These are phyloP conservation scores for Tribolium freemani DNA, from an alignment of 2,888 invertebrate genomes.

Conservation along the genomic window DNA sequence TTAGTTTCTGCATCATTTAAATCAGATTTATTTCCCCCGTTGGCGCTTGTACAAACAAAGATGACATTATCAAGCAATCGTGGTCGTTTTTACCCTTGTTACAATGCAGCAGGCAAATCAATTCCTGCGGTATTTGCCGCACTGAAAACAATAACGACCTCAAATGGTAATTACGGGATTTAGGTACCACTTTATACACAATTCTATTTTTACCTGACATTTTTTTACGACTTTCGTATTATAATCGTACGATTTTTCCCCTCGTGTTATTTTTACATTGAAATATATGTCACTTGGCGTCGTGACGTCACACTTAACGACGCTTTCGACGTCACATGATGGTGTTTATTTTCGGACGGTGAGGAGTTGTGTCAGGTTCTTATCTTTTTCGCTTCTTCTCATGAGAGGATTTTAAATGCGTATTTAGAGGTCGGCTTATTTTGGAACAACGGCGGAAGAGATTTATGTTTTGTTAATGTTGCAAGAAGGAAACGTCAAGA, in stretches of 20 bases:
- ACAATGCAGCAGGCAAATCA: background rate
- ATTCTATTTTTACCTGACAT: background rate
- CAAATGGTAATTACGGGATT: background rate
- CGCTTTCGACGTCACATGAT: slow-evolving; percentile 7
- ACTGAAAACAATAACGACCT: no score
- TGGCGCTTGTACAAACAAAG: background rate
- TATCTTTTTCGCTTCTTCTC: background rate
- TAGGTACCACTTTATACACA: no score
- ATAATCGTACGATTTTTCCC: background rate
- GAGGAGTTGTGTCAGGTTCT: slow-evolving; percentile 10
- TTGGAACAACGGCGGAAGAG: no score
- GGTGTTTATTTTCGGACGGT: slow-evolving; percentile 18
- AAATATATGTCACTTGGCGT: background rate
- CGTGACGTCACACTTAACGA: slow-evolving; percentile 35
- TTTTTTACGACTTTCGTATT: background rate
- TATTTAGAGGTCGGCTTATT: no score
- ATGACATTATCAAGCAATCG: background rate
- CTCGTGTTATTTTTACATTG: background rate
- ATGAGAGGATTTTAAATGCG: background rate
- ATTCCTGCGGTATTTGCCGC: background rate
- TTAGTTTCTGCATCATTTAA: no score
- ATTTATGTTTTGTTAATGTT: no score
- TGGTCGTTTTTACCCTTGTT: background rate
- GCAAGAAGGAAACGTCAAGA: no score
- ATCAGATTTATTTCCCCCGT: background rate